Evolutionary conservation across 2,113 vertebrate genomes (phyloP).

Genomic region (Amphilophus citrinellus): DNA sequence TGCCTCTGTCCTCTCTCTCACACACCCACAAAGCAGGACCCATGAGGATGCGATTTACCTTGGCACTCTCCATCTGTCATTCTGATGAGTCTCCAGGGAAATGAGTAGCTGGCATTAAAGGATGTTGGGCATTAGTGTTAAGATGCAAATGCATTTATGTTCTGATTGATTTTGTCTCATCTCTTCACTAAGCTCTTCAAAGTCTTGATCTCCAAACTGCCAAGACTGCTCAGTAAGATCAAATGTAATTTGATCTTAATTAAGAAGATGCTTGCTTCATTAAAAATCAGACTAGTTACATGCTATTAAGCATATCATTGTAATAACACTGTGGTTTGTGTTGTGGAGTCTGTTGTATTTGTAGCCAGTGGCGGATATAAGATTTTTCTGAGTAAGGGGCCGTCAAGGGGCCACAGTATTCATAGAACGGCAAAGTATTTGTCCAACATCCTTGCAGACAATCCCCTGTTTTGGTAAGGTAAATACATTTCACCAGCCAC

Average conservation of each 20-base stretch:
- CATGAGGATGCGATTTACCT: conserved; percentile 24
- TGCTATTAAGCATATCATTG: neutral
- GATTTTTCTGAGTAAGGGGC: no score
- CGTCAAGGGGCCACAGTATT: no score
- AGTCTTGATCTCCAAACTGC: conserved; percentile 5
- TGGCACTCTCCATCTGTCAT: conserved; percentile 23
- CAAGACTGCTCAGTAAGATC: neutral
- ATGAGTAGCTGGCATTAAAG: conserved; percentile 10
- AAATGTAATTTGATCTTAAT: neutral
- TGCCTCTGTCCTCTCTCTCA: conserved; percentile 8
- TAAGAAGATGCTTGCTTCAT: neutral
- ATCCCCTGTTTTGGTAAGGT: no score
- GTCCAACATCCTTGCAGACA: no score
- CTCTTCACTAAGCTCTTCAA: neutral
- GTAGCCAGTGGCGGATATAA: no score
- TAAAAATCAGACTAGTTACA: neutral
- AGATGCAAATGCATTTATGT: conserved; percentile 34
- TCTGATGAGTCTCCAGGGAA: conserved; percentile 27
- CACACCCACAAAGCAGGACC: neutral
- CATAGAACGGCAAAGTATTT: no score
- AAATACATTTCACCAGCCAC: no score
- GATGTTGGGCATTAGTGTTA: conserved; percentile 10
- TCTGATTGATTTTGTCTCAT: conserved; percentile 40
- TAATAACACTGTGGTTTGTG: neutral
- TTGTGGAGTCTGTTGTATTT: neutral